These are phyloP conservation scores for Uropetala carovei DNA, from an alignment of 2,888 invertebrate species.

Conservation along the genomic window DNA sequence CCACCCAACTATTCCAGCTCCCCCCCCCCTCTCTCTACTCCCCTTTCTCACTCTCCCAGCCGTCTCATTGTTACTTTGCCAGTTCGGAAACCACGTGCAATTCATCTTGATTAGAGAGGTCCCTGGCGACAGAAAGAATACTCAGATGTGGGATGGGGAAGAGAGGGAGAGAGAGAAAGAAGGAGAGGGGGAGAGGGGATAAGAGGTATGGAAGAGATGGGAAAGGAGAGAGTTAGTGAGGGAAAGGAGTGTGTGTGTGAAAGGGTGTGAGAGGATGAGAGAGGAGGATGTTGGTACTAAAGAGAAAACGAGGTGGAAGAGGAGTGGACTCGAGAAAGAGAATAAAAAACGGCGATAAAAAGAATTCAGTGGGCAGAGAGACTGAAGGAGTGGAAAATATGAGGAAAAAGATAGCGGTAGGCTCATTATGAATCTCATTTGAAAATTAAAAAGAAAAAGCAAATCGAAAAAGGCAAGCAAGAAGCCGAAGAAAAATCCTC, in stretches of 20 bases:
- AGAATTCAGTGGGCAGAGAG: too few species aligned
- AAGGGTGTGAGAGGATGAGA: too few species aligned
- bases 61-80: constrained; percentile 53
- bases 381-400: neutral
- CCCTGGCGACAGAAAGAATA: constrained; percentile 55
- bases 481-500: neutral
- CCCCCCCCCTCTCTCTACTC: neutral
- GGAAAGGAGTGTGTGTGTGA: too few species aligned
- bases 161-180: neutral
- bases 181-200: neutral
- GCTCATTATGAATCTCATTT: neutral
- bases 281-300: too few species aligned
- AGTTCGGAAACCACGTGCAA: constrained; percentile 52
- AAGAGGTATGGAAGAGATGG: neutral
- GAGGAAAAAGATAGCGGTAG: neutral
- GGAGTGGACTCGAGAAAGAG: too few species aligned
- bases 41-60: neutral
- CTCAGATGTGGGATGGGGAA: constrained; percentile 7
- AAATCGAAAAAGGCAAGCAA: neutral
- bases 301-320: too few species aligned
- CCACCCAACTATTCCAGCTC: neutral
- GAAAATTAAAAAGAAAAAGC: neutral
- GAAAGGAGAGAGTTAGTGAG: too few species aligned
- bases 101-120: constrained; percentile 57
- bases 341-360: too few species aligned